These are phyloP conservation scores for Danio kyathit DNA, from an alignment of 2,797 vertebrate species.

Conservation along the genomic window DNA sequence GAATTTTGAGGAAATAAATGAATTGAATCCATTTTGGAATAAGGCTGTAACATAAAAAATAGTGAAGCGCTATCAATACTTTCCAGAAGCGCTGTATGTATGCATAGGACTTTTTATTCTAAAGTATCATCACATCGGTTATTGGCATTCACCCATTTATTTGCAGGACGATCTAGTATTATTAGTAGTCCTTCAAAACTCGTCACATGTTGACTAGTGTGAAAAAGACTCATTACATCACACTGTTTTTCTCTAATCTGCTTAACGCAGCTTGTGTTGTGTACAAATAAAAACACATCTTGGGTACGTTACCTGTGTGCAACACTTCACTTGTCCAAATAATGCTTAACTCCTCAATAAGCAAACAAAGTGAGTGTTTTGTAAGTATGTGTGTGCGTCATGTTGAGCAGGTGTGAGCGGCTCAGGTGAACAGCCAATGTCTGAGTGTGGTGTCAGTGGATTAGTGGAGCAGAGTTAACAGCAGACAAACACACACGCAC, in stretches of 20 bases:
- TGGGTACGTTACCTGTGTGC: not conserved
- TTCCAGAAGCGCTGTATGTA: no score
- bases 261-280: not conserved
- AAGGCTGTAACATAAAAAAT: no score
- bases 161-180: not conserved
- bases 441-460: conserved; percentile 62
- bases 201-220: conserved; percentile 1
- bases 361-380: not conserved
- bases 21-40: no score
- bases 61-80: no score
- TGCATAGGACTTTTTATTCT: no score
- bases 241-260: conserved; percentile 14
- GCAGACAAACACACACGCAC: conserved; percentile 18
- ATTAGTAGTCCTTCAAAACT: not conserved
- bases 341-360: not conserved
- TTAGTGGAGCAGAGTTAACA: conserved; percentile 67
- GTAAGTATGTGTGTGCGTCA: not conserved
- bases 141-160: not conserved
- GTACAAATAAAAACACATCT: not conserved
- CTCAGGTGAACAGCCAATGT: conserved; percentile 47
- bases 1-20: no score
- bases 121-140: no score
- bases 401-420: not conserved
- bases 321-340: not conserved
- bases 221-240: conserved; percentile 9